Percentiles rank a stretch among this genome's conserved stretches.
These are phyloP conservation scores for Tragulus kanchil DNA, from an alignment of 2,113 vertebrate genomes.

Conservation along the genomic window DNA sequence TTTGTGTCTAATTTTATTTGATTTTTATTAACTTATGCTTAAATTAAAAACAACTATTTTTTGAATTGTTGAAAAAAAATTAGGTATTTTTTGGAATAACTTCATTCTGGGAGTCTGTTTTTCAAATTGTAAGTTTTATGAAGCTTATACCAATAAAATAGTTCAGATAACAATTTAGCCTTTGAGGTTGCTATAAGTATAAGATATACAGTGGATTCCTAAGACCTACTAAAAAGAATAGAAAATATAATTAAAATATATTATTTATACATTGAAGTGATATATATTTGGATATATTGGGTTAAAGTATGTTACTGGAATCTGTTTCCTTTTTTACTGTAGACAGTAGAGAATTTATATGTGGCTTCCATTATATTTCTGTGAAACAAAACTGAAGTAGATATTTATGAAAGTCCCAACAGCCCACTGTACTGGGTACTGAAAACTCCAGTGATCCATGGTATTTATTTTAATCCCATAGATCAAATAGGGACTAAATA, in stretches of 20 bases:
- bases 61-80: not conserved
- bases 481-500: not conserved
- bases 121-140: not conserved
- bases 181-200: not conserved
- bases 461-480: not conserved
- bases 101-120: not conserved
- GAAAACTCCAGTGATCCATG: not conserved
- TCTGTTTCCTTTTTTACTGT: not conserved
- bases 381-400: not conserved
- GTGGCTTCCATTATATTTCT: not conserved
- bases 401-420: not conserved
- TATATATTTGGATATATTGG: not conserved
- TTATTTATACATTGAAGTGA: not conserved
- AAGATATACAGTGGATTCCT: conserved; percentile 14
- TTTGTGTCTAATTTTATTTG: conserved; percentile 1
- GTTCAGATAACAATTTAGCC: conserved; percentile 5
- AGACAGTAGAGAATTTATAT: not conserved
- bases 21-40: not conserved
- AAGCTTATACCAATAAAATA: not conserved
- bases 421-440: not conserved
- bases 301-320: not conserved
- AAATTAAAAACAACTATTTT: not conserved
- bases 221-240: not conserved
- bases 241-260: not conserved
- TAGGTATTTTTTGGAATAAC: not conserved